Conservation (phyloP, 2,888 invertebrate genomes). For the Diplolepis rosae region DNA sequence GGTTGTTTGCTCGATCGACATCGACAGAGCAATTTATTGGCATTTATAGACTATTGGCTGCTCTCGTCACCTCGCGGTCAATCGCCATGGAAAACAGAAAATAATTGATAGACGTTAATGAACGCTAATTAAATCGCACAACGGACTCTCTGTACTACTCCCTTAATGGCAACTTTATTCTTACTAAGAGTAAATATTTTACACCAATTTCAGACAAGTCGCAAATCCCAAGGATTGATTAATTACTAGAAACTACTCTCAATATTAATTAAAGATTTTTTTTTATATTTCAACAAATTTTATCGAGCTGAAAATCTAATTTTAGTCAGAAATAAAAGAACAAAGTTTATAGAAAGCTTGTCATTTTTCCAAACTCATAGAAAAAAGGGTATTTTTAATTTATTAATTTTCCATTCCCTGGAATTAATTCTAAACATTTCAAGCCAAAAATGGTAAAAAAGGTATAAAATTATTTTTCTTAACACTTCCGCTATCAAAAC, state of each 20-base stretch:
- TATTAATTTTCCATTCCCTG: too few species aligned
- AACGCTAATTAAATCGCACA: constrained; percentile 44
- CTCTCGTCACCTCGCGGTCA: constrained; percentile 16
- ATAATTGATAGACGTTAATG: constrained; percentile 33
- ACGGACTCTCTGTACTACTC: constrained; percentile 40
- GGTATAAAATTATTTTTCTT: not conserved
- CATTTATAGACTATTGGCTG: constrained; percentile 11
- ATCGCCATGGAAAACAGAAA: constrained; percentile 13
- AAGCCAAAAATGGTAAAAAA: too few species aligned
- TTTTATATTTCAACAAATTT: too few species aligned
- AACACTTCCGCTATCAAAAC: constrained; percentile 21
- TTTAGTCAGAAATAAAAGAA: too few species aligned
- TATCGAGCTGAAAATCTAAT: too few species aligned
- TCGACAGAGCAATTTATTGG: constrained; percentile 10
- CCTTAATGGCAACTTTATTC: constrained; percentile 48
- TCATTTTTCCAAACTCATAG: too few species aligned
- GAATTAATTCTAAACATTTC: too few species aligned
- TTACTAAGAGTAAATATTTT: not conserved
- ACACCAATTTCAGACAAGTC: not conserved
- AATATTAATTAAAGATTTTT: too few species aligned
- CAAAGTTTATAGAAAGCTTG: too few species aligned
- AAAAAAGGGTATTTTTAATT: too few species aligned
- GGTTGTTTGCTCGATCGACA: not conserved
- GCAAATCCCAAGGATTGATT: not conserved
- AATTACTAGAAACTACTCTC: too few species aligned